A percentile compares a stretch with the other conserved stretches of the same genome.
These are phyloP conservation scores for Mactromeris polynyma DNA, from an alignment of 2,888 invertebrate genomes.

Conservation along the genomic window DNA sequence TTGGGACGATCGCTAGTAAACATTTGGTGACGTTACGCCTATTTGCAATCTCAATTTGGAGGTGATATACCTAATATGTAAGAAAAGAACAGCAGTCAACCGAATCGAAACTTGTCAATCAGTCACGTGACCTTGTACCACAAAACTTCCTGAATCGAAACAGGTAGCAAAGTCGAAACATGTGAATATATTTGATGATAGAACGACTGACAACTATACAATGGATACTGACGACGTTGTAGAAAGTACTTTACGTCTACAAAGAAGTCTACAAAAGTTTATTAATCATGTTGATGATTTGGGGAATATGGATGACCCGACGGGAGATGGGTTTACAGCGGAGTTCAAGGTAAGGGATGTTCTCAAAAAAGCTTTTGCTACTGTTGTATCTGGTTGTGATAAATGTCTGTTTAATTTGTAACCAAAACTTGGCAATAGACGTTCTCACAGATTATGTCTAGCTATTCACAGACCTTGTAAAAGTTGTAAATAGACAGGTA, in stretches of 20 bases:
- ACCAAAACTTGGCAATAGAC: too few relatives aligned
- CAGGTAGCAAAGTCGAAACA: constrained; percentile 45
- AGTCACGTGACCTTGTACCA: constrained; percentile 54
- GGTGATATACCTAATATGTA: constrained; percentile 4
- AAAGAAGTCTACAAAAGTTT: constrained; percentile 73
- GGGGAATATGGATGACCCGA: constrained; percentile 75
- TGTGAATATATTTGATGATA: constrained; percentile 14
- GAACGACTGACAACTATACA: constrained; percentile 8
- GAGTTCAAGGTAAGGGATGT: constrained; percentile 77
- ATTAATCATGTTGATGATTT: constrained; percentile 75
- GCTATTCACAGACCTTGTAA: too few relatives aligned
- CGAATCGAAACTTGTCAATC: constrained; percentile 40
- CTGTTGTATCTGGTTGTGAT: too few relatives aligned
- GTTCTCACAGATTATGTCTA: too few relatives aligned
- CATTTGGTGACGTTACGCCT: not conserved
- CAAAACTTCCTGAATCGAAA: constrained; percentile 60
- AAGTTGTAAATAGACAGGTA: too few relatives aligned
- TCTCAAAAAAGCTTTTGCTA: constrained; percentile 23
- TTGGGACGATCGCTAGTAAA: not conserved
- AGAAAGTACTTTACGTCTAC: constrained; percentile 60
- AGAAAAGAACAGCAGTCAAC: constrained; percentile 22
- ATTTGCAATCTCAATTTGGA: not conserved
- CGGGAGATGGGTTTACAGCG: constrained; percentile 76
- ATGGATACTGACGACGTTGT: constrained; percentile 44
- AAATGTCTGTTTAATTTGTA: too few relatives aligned